A percentile compares a stretch with the other conserved stretches of the same genome.
Evolutionary conservation across 2,888 invertebrate genomes (phyloP).

Genomic region (Oxytorus armatus): DNA sequence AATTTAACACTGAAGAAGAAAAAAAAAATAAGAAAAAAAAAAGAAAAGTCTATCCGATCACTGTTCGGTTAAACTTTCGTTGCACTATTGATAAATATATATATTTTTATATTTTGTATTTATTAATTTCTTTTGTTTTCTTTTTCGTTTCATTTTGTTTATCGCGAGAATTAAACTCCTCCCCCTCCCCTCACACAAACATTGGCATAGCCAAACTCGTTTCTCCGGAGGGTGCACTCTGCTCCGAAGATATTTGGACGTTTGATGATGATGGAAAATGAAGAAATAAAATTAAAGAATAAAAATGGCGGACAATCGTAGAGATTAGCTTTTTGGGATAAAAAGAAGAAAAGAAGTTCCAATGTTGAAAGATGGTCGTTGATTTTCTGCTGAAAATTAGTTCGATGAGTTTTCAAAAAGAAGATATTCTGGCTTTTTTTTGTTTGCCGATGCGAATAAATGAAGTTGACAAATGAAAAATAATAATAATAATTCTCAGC

Average conservation of each 20-base stretch:
- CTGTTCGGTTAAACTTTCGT: conserved; percentile 34
- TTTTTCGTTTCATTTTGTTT: conserved; percentile 18
- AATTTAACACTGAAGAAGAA: conserved; percentile 42
- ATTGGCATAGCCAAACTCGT: conserved; percentile 55
- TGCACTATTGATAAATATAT: conserved; percentile 39
- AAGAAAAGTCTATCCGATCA: conserved; percentile 38
- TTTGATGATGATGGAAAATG: conserved; percentile 27
- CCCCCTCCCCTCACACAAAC: too few species aligned
- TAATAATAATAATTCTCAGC: conserved; percentile 57
- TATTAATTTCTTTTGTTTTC: conserved; percentile 15
- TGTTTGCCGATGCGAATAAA: conserved; percentile 36
- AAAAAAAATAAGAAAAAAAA: too few species aligned
- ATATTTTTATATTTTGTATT: conserved; percentile 7
- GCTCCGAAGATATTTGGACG: conserved; percentile 52
- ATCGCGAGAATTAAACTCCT: conserved; percentile 37
- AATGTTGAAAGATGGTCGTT: not conserved
- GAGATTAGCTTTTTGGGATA: conserved; percentile 54
- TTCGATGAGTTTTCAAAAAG: conserved; percentile 1
- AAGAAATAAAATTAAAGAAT: conserved; percentile 9
- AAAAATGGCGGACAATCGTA: conserved; percentile 54
- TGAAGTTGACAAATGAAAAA: too few species aligned
- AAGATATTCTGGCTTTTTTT: conserved; percentile 34
- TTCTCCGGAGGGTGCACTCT: too few species aligned
- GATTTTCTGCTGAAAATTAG: conserved; percentile 17
- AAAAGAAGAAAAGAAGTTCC: conserved; percentile 32